These are phyloP conservation scores for Hylaeus anthracinus DNA, from an alignment of 1,140 invertebrate species.

Conservation along the genomic window DNA sequence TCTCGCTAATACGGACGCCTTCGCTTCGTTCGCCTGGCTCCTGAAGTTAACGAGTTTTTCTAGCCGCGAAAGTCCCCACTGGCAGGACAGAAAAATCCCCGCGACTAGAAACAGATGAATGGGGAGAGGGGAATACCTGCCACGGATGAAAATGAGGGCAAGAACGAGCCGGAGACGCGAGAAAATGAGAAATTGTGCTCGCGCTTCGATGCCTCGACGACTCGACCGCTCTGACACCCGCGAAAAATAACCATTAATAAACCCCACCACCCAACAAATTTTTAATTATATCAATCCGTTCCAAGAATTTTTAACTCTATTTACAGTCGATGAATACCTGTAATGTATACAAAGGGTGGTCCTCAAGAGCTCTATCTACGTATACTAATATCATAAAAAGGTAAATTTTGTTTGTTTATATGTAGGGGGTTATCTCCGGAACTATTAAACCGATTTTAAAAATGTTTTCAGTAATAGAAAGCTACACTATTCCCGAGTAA, in stretches of 20 bases:
- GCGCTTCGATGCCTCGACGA: neutral
- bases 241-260: neutral
- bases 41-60: constrained; percentile 50
- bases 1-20: constrained; percentile 33
- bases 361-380: too few relatives aligned
- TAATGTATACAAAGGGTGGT: too few relatives aligned
- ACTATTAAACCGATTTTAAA: too few relatives aligned
- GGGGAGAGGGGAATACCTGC: neutral
- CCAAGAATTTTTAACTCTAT: too few relatives aligned
- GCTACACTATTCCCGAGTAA: too few relatives aligned
- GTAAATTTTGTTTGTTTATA: too few relatives aligned
- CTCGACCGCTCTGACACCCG: neutral
- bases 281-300: neutral
- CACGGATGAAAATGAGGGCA: neutral
- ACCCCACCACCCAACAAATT: neutral
- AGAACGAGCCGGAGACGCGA: neutral
- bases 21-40: neutral
- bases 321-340: too few relatives aligned
- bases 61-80: constrained; percentile 13
- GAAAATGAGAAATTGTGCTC: neutral
- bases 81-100: constrained; percentile 33
- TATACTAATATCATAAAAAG: too few relatives aligned
- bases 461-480: too few relatives aligned
- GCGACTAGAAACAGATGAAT: neutral
- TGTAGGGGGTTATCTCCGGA: too few relatives aligned